Conservation (phyloP, 2,797 vertebrate species). For the Vireo griseus region DNA sequence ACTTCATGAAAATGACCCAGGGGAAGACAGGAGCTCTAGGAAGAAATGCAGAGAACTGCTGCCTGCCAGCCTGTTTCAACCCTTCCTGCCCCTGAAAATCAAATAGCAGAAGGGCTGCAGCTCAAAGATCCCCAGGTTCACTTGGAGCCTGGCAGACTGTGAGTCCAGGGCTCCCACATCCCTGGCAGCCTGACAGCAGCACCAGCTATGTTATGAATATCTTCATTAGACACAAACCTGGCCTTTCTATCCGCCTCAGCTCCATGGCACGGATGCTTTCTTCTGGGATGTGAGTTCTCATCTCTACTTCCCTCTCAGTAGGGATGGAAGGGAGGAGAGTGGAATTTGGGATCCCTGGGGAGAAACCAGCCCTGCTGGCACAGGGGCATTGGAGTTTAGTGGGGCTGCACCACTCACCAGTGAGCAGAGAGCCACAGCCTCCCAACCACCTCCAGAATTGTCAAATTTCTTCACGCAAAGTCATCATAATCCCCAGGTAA, state of each 20-base stretch:
- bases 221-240: not conserved
- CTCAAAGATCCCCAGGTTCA: not conserved
- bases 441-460: accelerated
- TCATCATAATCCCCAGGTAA: not conserved
- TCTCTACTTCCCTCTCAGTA: accelerated
- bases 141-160: not conserved
- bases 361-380: not conserved
- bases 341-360: not conserved
- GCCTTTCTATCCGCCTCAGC: accelerated
- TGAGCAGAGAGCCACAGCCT: accelerated
- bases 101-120: not conserved
- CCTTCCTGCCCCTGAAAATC: not conserved
- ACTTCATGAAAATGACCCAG: not conserved
- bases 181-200: not conserved
- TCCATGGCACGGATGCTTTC: accelerated
- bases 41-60: not conserved
- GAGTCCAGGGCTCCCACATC: accelerated
- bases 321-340: not conserved
- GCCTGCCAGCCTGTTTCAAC: not conserved
- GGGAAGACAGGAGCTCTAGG: not conserved
- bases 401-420: accelerated
- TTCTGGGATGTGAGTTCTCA: accelerated
- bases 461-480: not conserved
- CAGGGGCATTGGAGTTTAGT: accelerated
- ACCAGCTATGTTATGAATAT: not conserved